These are phyloP conservation scores for Ladona fulva DNA, from an alignment of 1,140 invertebrate species.

Conservation along the genomic window DNA sequence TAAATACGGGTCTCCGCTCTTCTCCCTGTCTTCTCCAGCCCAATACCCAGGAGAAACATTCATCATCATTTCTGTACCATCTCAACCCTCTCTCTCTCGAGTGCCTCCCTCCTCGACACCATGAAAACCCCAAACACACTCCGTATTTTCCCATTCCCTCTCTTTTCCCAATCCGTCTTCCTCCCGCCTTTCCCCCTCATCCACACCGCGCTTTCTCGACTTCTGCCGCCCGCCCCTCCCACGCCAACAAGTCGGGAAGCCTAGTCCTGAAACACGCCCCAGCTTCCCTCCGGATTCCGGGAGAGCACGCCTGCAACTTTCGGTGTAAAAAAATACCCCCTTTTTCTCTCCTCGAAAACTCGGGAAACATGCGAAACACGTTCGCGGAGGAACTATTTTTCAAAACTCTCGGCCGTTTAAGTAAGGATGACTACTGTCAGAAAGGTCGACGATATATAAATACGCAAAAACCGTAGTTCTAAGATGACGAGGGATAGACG, in stretches of 20 bases:
- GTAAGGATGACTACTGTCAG: too few relatives aligned
- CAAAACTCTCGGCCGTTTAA: too few relatives aligned
- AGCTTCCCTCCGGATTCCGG: too few relatives aligned
- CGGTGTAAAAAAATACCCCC: too few relatives aligned
- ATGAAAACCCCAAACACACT: background rate
- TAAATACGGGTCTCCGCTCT: background rate
- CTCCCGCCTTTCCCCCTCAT: background rate
- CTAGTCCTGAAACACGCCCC: too few relatives aligned
- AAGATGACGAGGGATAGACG: too few relatives aligned
- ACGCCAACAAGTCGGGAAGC: background rate
- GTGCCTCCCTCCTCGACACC: background rate
- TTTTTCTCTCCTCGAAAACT: too few relatives aligned
- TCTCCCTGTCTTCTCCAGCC: background rate
- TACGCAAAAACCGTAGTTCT: too few relatives aligned
- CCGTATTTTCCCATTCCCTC: background rate
- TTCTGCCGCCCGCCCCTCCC: background rate
- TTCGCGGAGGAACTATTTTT: too few relatives aligned
- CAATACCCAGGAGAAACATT: background rate
- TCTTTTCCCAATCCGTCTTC: background rate
- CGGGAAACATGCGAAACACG: too few relatives aligned
- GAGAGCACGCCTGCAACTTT: too few relatives aligned
- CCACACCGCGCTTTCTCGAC: background rate
- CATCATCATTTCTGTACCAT: slow-evolving; percentile 5
- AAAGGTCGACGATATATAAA: too few relatives aligned
- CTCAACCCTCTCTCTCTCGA: background rate